Evolutionary conservation across 2,113 vertebrate genomes (phyloP).

Genomic region (Pogona vitticeps): DNA sequence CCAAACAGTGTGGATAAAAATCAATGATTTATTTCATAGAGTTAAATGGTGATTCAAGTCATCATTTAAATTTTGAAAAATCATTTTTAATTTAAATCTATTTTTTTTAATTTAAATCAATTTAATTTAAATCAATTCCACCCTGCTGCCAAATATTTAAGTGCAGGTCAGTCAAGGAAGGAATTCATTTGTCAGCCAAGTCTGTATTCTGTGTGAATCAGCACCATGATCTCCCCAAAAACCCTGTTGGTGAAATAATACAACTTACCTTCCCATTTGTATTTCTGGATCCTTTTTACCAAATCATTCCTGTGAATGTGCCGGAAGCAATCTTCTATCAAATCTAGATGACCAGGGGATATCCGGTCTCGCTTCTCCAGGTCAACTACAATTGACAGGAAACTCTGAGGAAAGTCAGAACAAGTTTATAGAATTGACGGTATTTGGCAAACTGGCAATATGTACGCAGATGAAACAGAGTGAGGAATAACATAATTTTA

Average conservation of each 20-base stretch:
- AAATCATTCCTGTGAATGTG: constrained; percentile 85
- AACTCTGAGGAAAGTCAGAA: constrained; percentile 78
- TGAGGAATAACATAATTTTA: accelerated
- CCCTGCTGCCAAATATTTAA: too few relatives aligned
- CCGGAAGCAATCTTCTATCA: constrained; percentile 82
- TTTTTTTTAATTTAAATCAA: too few relatives aligned
- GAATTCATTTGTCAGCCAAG: too few relatives aligned
- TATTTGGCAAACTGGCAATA: not conserved
- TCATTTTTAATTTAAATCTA: too few relatives aligned
- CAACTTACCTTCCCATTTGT: constrained; percentile 80
- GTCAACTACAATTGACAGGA: constrained; percentile 86
- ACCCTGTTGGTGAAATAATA: not conserved
- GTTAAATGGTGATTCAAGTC: too few relatives aligned
- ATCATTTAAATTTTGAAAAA: not conserved
- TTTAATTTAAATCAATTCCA: too few relatives aligned
- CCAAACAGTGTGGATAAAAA: too few relatives aligned
- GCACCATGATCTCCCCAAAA: not conserved
- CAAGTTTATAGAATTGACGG: not conserved
- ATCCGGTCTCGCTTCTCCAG: constrained; percentile 87
- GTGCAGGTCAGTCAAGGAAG: too few relatives aligned
- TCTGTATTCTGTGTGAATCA: not conserved
- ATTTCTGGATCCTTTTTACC: constrained; percentile 81
- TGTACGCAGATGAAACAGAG: constrained; percentile 14
- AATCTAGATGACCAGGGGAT: constrained; percentile 80
- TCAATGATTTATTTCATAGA: too few relatives aligned